Base-by-base conservation (phyloP, 1,140 invertebrate genomes). In the Phocides pigmalion region DNA sequence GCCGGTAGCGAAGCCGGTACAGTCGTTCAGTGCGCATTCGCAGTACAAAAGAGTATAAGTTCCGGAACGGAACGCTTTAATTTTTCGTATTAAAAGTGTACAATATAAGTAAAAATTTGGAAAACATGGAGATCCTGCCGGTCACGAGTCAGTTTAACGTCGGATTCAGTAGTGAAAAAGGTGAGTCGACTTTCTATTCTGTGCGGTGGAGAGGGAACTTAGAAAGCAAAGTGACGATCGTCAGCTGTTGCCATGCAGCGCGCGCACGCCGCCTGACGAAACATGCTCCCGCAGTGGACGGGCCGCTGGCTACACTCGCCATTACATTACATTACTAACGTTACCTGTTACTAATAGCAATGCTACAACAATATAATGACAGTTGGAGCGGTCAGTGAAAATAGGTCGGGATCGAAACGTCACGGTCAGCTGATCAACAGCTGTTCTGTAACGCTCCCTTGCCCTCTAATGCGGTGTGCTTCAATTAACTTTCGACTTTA, bases 341-440 rank as follows among this genome's bases (percentile, higher is more conserved):
- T 28, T 8, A 6, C 25, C 9, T 6, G 9, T 28, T 8, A 8
- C 25, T 28, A 32, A 32, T 32, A 11, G 9, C 28, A 32, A 32
- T 11, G 28, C 22, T 11, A 35, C 17, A 64, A 20, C 20, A 58
- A 28, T 37, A 28, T 56, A 46, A 15, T 37, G 42, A 20, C 42
- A 49, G 44, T 46, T 25, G 14, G 17, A 37, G 28, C 44, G 50
- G 15, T 42, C 41, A 54, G 50, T 46, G 50, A 25, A 56, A 56
- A 64, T 61, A 61, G 58, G 58, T 61, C 58, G 58, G 58, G 58
- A 61, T 61, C 56, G 37, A 70, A 67, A 67, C 70, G 94, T 70
- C 94, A 94, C 44, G 94, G 94, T 79, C 91, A 96, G 74, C 93
- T 94, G 74, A 96, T 95, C 95, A 95, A 64, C 96, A 97, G 89